phyloP scores from a whole-genome alignment of 2,888 invertebrate genomes.

The Mythimna pallens region DNA sequence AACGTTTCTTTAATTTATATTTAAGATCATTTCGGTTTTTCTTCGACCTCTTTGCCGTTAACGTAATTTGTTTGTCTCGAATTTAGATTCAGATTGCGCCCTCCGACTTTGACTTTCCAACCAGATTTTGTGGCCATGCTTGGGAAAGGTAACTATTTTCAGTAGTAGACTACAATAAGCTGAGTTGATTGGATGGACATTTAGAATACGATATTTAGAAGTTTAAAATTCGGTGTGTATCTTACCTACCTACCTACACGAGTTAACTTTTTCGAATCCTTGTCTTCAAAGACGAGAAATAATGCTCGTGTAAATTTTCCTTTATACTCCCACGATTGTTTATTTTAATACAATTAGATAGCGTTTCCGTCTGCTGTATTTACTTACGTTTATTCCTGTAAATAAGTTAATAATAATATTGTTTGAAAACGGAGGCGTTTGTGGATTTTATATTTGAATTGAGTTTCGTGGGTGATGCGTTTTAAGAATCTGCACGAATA shows the following conservation, averaged over 20 bases:
- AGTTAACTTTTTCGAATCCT: background rate
- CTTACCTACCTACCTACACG: background rate
- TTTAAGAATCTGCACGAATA: background rate
- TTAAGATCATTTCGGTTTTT: too few relatives aligned
- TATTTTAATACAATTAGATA: conserved; percentile 42
- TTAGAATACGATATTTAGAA: background rate
- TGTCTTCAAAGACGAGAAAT: background rate
- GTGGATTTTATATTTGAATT: conserved; percentile 27
- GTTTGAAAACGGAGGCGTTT: conserved; percentile 7
- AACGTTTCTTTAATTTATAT: too few relatives aligned
- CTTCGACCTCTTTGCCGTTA: too few relatives aligned
- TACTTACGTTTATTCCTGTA: conserved; percentile 28
- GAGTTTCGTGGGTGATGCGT: background rate
- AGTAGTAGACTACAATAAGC: too few relatives aligned
- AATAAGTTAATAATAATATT: conserved; percentile 27
- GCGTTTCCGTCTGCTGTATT: conserved; percentile 35
- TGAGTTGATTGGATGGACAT: too few relatives aligned
- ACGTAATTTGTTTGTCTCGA: too few relatives aligned
- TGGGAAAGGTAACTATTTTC: too few relatives aligned
- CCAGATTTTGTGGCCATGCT: too few relatives aligned
- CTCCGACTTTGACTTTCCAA: too few relatives aligned
- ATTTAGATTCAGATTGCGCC: too few relatives aligned
- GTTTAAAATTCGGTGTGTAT: background rate
- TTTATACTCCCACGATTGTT: conserved; percentile 12
- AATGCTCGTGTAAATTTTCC: background rate